These are phyloP conservation scores for Formica aserva DNA, from an alignment of 2,888 invertebrate genomes.

Conservation along the genomic window DNA sequence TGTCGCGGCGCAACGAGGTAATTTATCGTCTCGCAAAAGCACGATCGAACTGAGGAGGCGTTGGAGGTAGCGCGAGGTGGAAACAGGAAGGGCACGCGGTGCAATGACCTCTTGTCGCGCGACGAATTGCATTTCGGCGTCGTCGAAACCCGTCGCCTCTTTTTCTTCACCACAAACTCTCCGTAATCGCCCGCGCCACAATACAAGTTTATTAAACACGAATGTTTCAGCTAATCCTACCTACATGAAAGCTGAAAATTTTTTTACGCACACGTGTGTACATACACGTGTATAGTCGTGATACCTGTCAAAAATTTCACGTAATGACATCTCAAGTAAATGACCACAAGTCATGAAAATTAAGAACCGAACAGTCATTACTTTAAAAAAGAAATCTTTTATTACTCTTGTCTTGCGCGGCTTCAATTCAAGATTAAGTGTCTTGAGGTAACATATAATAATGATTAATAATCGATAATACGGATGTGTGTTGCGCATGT, in stretches of 20 bases:
- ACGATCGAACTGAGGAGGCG: conserved; percentile 71
- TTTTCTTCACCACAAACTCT: conserved; percentile 16
- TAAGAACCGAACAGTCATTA: neutral
- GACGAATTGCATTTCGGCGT: conserved; percentile 57
- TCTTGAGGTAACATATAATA: neutral
- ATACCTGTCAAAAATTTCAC: neutral
- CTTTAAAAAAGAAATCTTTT: neutral
- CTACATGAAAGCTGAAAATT: neutral
- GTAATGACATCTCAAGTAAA: neutral
- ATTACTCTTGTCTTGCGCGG: neutral
- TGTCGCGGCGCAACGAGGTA: conserved; percentile 70
- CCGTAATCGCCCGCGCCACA: neutral
- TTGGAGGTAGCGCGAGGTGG: conserved; percentile 56
- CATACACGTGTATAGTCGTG: neutral
- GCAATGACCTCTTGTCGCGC: conserved; percentile 59
- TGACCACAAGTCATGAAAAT: neutral
- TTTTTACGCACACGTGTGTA: neutral
- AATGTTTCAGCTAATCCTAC: neutral
- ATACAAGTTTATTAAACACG: neutral
- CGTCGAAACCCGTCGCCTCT: conserved; percentile 43
- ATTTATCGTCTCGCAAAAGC: conserved; percentile 73
- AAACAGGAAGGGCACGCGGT: conserved; percentile 53
- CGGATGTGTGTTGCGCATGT: neutral
- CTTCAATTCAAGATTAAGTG: neutral
- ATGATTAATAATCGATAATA: conserved; percentile 5